Percentiles rank a stretch among this genome's conserved stretches.
These are phyloP conservation scores for Cinclus mexicanus DNA, from an alignment of 2,113 vertebrate species.

Conservation along the genomic window DNA sequence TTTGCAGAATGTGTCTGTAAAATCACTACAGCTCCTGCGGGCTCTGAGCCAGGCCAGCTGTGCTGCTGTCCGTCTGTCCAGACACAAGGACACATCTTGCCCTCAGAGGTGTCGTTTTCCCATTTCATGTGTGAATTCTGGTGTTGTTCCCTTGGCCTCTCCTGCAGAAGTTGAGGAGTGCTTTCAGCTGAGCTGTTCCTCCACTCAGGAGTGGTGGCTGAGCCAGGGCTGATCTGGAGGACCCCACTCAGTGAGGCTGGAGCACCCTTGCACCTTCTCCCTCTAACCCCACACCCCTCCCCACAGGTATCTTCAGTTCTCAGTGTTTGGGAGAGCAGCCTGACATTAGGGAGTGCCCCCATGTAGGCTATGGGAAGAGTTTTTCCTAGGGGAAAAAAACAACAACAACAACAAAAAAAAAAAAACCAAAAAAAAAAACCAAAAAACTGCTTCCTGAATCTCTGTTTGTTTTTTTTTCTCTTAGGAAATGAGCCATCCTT, in stretches of 20 bases:
- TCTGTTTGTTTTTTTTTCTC: background rate
- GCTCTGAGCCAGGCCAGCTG: fast-evolving
- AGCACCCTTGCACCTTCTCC: background rate
- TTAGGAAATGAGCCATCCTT: background rate
- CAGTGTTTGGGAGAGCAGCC: background rate
- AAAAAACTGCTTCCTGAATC: background rate
- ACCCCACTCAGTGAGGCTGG: background rate
- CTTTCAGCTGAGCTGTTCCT: background rate
- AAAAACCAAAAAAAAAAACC: fast-evolving
- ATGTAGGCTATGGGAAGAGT: background rate
- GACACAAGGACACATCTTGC: background rate
- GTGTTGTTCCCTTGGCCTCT: background rate
- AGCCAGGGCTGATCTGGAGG: background rate
- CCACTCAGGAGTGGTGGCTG: fast-evolving
- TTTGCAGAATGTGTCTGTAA: background rate
- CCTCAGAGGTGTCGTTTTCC: background rate
- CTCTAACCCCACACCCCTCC: background rate
- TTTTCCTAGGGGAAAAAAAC: background rate
- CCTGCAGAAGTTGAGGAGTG: background rate
- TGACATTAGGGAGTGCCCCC: background rate
- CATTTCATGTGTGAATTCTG: background rate
- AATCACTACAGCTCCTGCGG: fast-evolving
- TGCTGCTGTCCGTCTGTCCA: background rate
- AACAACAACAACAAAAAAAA: background rate
- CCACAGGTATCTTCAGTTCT: background rate